Evolutionary conservation across 2,113 vertebrate genomes (phyloP), one percentile per base, ranked within the genome.

Genomic region (Carlito syrichta): DNA sequence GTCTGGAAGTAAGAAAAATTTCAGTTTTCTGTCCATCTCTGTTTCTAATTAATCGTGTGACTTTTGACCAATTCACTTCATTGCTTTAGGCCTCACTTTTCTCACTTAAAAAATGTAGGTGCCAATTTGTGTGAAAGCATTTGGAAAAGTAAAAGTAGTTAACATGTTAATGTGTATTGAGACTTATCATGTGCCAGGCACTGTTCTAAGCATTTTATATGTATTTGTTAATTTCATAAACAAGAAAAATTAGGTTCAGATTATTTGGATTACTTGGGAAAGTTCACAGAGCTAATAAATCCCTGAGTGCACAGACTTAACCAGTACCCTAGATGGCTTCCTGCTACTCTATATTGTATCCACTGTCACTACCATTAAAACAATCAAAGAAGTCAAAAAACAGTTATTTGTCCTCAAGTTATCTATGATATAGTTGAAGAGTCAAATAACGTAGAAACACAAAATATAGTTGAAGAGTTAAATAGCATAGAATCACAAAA

Each of bases 151-250:
- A 93, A 81, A 92, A 88, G 58, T 63, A 71, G 22, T 16, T 95
- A 91, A 52, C 30, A 81, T 63, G 11, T 20, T 87, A 95, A 76
- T 58, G 89, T 88, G 74, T 93, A 43, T 74, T 96, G 63, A 96
- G 45, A 85, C 35, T 96, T 69, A 25, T 5, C 12, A 76, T n/a
- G 30, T 83, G 6, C 10, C 32, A 90, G 32, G 58, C 60, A 87
- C n/a, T 68, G 25, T n/a, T 58, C 3, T 45, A 84, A 81, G 22
- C 13, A 63, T 71, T 85, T 83, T 63, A 48, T 8, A 56, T 54
- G 10, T 45, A 63, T 63, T 76, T 76, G 58, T 1, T 89, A 30
- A 92, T 83, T 94, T 71, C 25, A 54, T 92, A 86, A 81, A 83
- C 35, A 78, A 94, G 52, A 52, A 86, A 95, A 96, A 78, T 86